Base-by-base conservation (phyloP, 1,140 invertebrate species). In the Solenopsis fugax region DNA sequence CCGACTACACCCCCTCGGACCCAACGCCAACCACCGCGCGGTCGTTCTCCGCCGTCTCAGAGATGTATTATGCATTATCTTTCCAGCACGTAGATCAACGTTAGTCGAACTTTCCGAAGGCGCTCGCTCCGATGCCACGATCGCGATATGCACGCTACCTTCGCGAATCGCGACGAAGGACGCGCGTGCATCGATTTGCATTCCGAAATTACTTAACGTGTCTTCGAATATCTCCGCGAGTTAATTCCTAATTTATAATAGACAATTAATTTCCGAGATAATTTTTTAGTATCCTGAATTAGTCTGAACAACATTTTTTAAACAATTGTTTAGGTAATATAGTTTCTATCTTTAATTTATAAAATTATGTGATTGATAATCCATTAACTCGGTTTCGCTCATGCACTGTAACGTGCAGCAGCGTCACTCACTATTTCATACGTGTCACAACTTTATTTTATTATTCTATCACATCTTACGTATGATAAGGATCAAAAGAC, bases 41-140 rank as follows among this genome's bases (percentile, higher is more conserved):
- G 88, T 93, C 78, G 77, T 76, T 88, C 89, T 87, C 78, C 87
- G 34, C 89, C 89, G 85, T 92, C 90, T 89, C 90, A 85, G 91
- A 91, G 93, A 94, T 93, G 93, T 93, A 93, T 93, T 93, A 94
- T 94, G 93, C 93, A 94, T 94, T 94, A 94, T 94, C 93, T 94
- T 94, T 94, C 93, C 93, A 93, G 93, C 92, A 94, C 93, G 92
- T 94, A 94, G 93, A 94, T 94, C 93, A 94, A 91, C 92, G 92
- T 94, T 94, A 93, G 91, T 92, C 92, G 88, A 94, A 94, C 90
- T 93, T 93, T 91, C 88, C 69, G 89, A 91, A 91, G 80, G 80
- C 89, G 84, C 65, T 69, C 90, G 78, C 80, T 90, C 60, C 75
- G 29, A 29, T 45, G 48, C 13, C 50, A n/a, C 72, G 72, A 86